A percentile compares a stretch with the other conserved stretches of the same genome.
Evolutionary conservation across 2,113 vertebrate species (phyloP).

Genomic region (Pteronura brasiliensis): DNA sequence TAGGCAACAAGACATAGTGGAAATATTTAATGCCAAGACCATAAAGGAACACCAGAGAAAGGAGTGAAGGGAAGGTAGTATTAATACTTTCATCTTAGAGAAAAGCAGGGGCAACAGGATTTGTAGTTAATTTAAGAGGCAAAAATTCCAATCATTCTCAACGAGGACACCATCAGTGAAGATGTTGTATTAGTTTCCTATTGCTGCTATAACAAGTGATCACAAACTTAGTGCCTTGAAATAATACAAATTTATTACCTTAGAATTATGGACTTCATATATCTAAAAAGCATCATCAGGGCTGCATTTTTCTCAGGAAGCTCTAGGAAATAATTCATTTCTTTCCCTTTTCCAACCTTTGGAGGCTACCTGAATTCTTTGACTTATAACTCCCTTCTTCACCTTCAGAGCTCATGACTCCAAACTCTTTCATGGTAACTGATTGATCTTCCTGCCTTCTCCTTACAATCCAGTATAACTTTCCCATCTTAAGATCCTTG

Average conservation of each 20-base stretch:
- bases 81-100: background rate
- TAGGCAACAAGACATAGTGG: background rate
- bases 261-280: background rate
- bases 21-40: background rate
- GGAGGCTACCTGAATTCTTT: background rate
- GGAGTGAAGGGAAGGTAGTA: background rate
- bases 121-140: background rate
- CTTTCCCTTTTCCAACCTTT: background rate
- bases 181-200: background rate
- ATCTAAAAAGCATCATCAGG: background rate
- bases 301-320: background rate
- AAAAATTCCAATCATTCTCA: background rate
- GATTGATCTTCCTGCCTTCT: background rate
- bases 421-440: background rate
- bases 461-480: background rate
- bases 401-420: background rate
- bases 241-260: background rate
- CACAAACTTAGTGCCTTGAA: background rate
- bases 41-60: background rate
- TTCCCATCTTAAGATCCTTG: background rate
- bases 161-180: background rate
- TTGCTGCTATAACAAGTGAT: background rate
- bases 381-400: background rate
- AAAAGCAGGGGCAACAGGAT: background rate
- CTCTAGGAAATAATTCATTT: background rate